These are phyloP conservation scores for Ictidomys tridecemlineatus DNA, from an alignment of 2,113 vertebrate species.

Conservation along the genomic window DNA sequence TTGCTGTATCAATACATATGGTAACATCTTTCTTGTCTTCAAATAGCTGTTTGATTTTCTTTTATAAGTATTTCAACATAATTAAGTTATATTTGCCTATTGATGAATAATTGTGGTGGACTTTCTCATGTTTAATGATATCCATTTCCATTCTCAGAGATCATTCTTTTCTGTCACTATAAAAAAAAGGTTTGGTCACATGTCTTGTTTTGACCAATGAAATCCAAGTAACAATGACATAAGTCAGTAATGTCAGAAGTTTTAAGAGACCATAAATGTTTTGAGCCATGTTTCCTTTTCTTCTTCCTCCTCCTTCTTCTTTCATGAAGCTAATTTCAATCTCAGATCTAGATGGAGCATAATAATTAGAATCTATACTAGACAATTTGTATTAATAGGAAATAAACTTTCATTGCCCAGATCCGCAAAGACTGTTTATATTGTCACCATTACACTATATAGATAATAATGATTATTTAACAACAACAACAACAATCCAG, in stretches of 20 bases:
- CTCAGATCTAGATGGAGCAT: not conserved
- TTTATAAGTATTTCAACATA: not conserved
- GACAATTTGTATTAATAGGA: not conserved
- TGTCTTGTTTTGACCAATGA: not conserved
- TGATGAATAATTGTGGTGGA: not conserved
- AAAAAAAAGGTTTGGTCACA: not conserved
- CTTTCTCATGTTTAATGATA: not conserved
- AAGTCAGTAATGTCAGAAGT: not conserved
- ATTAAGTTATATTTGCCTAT: not conserved
- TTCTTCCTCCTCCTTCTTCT: not conserved
- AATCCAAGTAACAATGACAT: not conserved
- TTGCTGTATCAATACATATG: not conserved
- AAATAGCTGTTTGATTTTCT: not conserved
- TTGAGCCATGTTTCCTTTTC: not conserved
- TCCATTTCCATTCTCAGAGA: not conserved
- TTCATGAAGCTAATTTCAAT: not conserved
- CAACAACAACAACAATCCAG: no score
- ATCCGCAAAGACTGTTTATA: not conserved
- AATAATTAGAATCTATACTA: not conserved
- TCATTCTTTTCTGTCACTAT: not conserved
- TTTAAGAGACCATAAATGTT: not conserved
- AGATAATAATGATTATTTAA: not conserved
- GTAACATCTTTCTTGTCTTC: not conserved
- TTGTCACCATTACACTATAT: not conserved
- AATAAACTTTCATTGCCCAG: not conserved